Percentiles rank a stretch among this genome's conserved stretches.
phyloP scores from a whole-genome alignment of 2,113 vertebrate species.

The Peromyscus californicus region DNA sequence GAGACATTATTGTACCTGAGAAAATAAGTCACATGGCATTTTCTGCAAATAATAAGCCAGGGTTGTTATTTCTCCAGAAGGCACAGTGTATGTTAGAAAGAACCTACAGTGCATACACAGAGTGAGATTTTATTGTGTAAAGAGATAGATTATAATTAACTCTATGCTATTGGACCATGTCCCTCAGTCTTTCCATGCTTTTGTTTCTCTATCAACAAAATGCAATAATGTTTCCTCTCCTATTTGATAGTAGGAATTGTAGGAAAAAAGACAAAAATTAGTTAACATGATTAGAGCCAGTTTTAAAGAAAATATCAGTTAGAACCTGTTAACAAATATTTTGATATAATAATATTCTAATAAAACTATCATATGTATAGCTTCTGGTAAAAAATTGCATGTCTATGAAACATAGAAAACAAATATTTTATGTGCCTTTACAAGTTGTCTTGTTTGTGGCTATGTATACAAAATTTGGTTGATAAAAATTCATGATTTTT shows the following conservation, averaged over 20 bases:
- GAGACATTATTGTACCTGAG: not conserved
- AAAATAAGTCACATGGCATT: conserved; percentile 33
- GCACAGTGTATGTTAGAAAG: not conserved
- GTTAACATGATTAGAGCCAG: not conserved
- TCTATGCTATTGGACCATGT: not conserved
- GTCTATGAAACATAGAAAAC: not conserved
- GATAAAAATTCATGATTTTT: not conserved
- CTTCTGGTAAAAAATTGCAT: not conserved
- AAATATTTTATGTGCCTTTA: conserved; percentile 37
- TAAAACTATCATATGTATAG: not conserved
- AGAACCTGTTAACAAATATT: not conserved
- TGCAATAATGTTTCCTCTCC: not conserved
- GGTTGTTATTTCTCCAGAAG: not conserved
- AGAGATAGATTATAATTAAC: conserved; percentile 6
- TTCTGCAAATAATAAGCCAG: conserved; percentile 22
- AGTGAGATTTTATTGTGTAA: not conserved
- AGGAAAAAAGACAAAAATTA: conserved; percentile 11
- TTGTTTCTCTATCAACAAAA: conserved; percentile 45
- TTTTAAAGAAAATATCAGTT: conserved; percentile 15
- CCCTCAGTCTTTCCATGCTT: not conserved
- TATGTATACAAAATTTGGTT: conserved; percentile 28
- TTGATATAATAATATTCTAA: not conserved
- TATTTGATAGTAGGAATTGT: not conserved
- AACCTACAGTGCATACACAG: not conserved
- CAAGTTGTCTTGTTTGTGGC: conserved; percentile 48